phyloP scores from a whole-genome alignment of 2,797 vertebrate genomes.

The Dipus sagitta region DNA sequence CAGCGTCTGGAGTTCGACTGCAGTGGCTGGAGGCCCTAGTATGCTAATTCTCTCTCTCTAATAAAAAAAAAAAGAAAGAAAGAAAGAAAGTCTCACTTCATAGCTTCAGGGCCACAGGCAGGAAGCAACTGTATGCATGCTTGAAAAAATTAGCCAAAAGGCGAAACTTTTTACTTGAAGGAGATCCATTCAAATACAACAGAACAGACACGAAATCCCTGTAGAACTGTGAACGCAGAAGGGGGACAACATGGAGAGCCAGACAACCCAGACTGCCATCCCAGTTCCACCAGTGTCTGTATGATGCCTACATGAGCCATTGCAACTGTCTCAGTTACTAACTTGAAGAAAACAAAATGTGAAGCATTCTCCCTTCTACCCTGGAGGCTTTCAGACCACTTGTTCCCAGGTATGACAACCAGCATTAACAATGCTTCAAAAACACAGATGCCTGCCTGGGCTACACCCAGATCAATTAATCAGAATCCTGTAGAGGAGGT shows the following conservation, averaged over 20 bases:
- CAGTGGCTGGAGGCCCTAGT: too few relatives aligned
- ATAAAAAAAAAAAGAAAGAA: too few relatives aligned
- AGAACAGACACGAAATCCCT: not conserved
- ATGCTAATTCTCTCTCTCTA: too few relatives aligned
- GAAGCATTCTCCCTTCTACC: not conserved
- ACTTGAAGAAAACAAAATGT: not conserved
- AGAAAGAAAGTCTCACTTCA: not conserved
- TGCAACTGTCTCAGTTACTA: not conserved
- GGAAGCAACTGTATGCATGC: not conserved
- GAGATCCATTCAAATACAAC: not conserved
- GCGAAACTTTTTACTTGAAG: not conserved
- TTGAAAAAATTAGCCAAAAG: not conserved
- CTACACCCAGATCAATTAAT: not conserved
- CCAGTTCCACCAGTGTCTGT: not conserved
- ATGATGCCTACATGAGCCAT: not conserved
- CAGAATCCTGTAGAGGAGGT: not conserved
- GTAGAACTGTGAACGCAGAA: not conserved
- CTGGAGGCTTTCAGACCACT: not conserved
- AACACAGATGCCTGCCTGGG: not conserved
- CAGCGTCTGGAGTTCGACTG: too few relatives aligned
- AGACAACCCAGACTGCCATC: not conserved
- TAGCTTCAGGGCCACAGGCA: slow-evolving; percentile 10
- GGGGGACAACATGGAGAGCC: not conserved
- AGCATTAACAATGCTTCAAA: not conserved
- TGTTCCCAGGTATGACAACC: not conserved